Conservation (phyloP, 2,797 vertebrate genomes). For the Pantherophis vulpinus region DNA sequence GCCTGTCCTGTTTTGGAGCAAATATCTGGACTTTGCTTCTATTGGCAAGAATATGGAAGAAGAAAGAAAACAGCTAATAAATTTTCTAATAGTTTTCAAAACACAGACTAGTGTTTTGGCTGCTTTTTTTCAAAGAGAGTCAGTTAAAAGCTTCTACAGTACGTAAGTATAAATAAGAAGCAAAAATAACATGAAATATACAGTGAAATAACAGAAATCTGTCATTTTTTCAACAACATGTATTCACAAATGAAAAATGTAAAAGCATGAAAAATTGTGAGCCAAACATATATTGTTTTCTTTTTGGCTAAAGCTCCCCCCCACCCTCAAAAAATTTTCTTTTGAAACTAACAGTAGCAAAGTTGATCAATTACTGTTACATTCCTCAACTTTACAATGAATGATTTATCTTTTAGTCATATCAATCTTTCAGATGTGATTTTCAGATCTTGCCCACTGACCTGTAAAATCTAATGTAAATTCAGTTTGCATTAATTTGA, state of each 20-base stretch:
- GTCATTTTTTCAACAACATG: slow-evolving; percentile 27
- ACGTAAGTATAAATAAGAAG: slow-evolving; percentile 50
- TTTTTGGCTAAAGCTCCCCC: not conserved
- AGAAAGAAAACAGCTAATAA: slow-evolving; percentile 66
- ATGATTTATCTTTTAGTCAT: not conserved
- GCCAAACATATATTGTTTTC: not conserved
- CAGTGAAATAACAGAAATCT: slow-evolving; percentile 25
- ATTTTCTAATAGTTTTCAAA: slow-evolving; percentile 63
- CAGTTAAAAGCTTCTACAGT: slow-evolving; percentile 60
- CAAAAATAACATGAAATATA: slow-evolving; percentile 44
- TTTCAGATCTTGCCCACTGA: not conserved
- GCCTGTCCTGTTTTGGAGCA: slow-evolving; percentile 52
- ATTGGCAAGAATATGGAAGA: slow-evolving; percentile 50
- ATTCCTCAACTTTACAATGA: not conserved
- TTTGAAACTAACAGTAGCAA: not conserved
- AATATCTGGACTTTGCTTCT: slow-evolving; percentile 61
- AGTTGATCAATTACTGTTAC: not conserved
- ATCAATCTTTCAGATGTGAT: not conserved
- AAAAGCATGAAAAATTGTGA: slow-evolving; percentile 13
- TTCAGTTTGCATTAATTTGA: not conserved
- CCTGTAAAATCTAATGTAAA: not conserved
- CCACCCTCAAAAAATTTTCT: not conserved
- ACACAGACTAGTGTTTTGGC: slow-evolving; percentile 53
- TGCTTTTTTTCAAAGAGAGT: slow-evolving; percentile 41
- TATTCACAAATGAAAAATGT: slow-evolving; percentile 15